A percentile compares a stretch with the other conserved stretches of the same genome.
phyloP scores from a whole-genome alignment of 2,113 vertebrate genomes.

The Balaeniceps rex region DNA sequence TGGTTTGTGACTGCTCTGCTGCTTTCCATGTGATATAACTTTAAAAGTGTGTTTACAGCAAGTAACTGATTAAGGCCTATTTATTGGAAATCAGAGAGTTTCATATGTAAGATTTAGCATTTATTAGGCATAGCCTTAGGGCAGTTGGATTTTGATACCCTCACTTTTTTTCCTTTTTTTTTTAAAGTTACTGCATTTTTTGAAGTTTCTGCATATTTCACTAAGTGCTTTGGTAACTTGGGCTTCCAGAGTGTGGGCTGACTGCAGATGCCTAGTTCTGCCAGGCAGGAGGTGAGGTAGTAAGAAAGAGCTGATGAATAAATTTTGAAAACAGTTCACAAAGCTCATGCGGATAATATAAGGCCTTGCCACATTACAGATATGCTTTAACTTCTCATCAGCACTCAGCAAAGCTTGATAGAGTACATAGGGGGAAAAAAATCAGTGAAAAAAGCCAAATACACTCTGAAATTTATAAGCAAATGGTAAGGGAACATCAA shows the following conservation, averaged over 20 bases:
- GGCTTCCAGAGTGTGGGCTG: not conserved
- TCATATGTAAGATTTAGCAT: not conserved
- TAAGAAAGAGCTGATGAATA: not conserved
- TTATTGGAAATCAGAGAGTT: not conserved
- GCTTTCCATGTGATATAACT: not conserved
- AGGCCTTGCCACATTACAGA: not conserved
- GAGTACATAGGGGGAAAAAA: not conserved
- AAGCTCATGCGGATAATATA: not conserved
- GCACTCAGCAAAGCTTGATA: not conserved
- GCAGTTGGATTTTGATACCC: not conserved
- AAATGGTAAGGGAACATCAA: not conserved
- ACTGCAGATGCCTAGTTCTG: not conserved
- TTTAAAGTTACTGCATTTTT: not conserved
- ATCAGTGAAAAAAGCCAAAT: not conserved
- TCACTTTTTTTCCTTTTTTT: not conserved
- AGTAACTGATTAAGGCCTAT: not conserved
- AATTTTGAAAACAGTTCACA: not conserved
- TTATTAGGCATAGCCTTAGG: not conserved
- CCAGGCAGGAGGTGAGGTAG: not conserved
- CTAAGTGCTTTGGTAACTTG: not conserved
- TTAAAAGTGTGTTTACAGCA: not conserved
- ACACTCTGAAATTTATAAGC: not conserved
- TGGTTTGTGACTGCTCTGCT: not conserved
- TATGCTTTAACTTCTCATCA: not conserved
- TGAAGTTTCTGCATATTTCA: not conserved